Percentiles rank a stretch among this genome's conserved stretches.
These are phyloP conservation scores for Amniataba percoides DNA, from an alignment of 2,797 vertebrate species.

Conservation along the genomic window DNA sequence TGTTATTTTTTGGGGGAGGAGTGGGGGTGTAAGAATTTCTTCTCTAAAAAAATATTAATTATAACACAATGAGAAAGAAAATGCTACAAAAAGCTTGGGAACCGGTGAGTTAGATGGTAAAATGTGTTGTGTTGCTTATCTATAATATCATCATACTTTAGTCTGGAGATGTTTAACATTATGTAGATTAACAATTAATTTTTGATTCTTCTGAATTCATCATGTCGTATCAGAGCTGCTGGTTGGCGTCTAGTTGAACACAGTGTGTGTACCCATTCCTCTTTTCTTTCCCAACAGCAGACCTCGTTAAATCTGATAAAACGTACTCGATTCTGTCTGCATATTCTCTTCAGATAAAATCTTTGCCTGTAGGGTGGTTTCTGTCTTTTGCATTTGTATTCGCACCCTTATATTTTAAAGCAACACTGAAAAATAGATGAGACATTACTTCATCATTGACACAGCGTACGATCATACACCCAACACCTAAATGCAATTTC, in stretches of 20 bases:
- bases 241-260: not conserved
- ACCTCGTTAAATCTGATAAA: slow-evolving; percentile 6
- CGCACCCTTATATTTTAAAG: slow-evolving; percentile 20
- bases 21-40: not conserved
- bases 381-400: slow-evolving; percentile 31
- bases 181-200: not conserved
- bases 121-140: not conserved
- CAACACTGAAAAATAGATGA: slow-evolving; percentile 37
- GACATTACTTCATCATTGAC: slow-evolving; percentile 33
- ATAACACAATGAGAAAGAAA: no score
- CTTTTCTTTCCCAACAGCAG: slow-evolving; percentile 10
- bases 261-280: not conserved
- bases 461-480: slow-evolving; percentile 19
- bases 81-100: not conserved
- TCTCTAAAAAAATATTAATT: not conserved
- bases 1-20: not conserved
- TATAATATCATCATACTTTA: not conserved
- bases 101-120: not conserved
- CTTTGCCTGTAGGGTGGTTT: slow-evolving; percentile 11
- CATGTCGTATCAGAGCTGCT: no score
- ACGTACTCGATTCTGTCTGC: not conserved
- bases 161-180: not conserved
- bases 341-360: slow-evolving; percentile 25
- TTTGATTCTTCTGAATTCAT: not conserved
- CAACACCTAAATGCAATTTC: slow-evolving; percentile 45